These are phyloP conservation scores for Mesorhabditis spiculigera DNA, from an alignment of 2,888 invertebrate species.

Conservation along the genomic window DNA sequence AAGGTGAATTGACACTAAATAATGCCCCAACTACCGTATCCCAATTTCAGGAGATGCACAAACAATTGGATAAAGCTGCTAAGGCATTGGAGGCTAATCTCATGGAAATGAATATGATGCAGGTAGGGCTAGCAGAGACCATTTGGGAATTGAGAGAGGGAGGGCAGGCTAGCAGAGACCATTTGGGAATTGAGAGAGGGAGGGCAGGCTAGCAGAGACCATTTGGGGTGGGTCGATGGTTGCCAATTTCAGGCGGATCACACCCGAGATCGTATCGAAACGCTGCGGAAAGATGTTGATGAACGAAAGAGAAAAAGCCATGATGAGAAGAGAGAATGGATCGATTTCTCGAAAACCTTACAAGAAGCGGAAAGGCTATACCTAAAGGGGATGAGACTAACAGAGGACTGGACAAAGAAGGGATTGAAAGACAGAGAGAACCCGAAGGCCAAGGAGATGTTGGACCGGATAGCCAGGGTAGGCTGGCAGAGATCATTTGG, in stretches of 20 bases:
- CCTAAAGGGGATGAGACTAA: background rate
- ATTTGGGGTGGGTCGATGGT: no score
- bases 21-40: background rate
- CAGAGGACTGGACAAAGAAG: background rate
- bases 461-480: background rate
- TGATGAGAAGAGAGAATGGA: background rate
- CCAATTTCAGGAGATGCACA: constrained; percentile 19
- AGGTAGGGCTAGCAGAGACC: constrained; percentile 14
- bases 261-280: constrained; percentile 12
- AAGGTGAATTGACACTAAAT: constrained; percentile 16
- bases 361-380: background rate
- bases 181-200: no score
- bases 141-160: no score
- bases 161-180: no score
- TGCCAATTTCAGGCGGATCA: background rate
- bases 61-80: constrained; percentile 29
- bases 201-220: no score
- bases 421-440: background rate
- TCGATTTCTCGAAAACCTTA: background rate
- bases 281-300: constrained; percentile 12
- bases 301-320: constrained; percentile 10
- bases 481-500: background rate
- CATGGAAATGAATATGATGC: constrained; percentile 51
- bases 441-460: background rate
- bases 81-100: constrained; percentile 31